These are phyloP conservation scores for Actinia tenebrosa DNA, from an alignment of 64 coral and sea anemone species.

Conservation along the genomic window DNA sequence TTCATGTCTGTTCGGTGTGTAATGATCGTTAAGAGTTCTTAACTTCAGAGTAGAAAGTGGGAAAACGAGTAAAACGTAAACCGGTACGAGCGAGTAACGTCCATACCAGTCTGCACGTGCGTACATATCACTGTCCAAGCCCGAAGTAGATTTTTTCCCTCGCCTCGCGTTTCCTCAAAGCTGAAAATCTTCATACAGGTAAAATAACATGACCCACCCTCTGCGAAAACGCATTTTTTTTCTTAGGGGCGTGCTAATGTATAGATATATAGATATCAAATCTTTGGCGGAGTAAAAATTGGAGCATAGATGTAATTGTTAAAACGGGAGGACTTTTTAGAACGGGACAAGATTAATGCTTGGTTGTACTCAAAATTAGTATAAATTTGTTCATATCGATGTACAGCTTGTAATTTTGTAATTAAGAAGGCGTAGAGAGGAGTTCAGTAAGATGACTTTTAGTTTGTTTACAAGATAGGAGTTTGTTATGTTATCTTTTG, in stretches of 20 bases:
- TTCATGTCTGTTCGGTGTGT: conserved; percentile 90
- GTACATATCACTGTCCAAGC: not conserved
- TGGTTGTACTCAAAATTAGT: not conserved
- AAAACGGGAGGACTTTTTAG: conserved; percentile 16
- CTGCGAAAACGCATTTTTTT: not conserved
- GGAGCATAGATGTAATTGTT: not conserved
- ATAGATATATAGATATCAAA: not conserved
- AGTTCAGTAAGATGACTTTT: not conserved
- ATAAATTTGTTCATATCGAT: not conserved
- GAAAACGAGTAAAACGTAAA: conserved; percentile 78
- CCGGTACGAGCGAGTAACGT: conserved; percentile 9
- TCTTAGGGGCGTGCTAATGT: not conserved
- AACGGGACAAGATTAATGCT: not conserved
- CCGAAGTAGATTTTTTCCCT: not conserved
- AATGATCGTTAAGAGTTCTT: conserved; percentile 98
- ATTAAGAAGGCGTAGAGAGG: not conserved
- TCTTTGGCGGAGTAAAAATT: not conserved
- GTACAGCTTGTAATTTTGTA: not conserved
- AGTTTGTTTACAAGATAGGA: conserved; percentile 1
- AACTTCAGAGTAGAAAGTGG: conserved; percentile 65
- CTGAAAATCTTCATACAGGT: not conserved
- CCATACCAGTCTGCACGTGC: not conserved
- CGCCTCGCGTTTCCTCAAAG: not conserved
- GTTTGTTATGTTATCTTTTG: not conserved
- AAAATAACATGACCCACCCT: conserved; percentile 7